Conservation (phyloP, 1,140 invertebrate genomes). For the Arctopsyche grandis region DNA sequence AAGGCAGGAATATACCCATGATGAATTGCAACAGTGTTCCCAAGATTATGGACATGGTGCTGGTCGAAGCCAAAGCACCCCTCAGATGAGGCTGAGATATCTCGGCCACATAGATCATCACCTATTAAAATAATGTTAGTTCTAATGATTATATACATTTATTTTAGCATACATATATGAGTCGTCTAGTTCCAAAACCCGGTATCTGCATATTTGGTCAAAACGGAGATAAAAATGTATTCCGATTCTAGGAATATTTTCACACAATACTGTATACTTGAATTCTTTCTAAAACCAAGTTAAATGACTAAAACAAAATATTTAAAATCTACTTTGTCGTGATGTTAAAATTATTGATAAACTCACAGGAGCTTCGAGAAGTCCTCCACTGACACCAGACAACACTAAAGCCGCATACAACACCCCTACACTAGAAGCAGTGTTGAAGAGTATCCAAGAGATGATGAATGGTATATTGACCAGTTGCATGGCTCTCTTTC, state of each 20-base stretch:
- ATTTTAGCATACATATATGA: too few relatives aligned
- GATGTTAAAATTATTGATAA: background rate
- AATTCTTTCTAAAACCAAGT: too few relatives aligned
- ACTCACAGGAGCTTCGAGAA: constrained; percentile 81
- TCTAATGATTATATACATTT: too few relatives aligned
- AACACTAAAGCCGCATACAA: constrained; percentile 75
- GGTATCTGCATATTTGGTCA: too few relatives aligned
- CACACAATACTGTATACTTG: too few relatives aligned
- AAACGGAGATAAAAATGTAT: too few relatives aligned
- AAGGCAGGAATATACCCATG: constrained; percentile 74
- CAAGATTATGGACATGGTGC: constrained; percentile 76
- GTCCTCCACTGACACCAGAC: constrained; percentile 77
- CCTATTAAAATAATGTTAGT: constrained; percentile 61
- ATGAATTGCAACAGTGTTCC: constrained; percentile 77
- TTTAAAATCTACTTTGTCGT: too few relatives aligned
- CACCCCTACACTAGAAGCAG: constrained; percentile 68
- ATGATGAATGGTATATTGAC: constrained; percentile 76
- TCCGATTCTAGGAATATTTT: too few relatives aligned
- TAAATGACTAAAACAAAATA: too few relatives aligned
- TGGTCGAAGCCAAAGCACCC: constrained; percentile 77
- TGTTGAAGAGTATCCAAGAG: constrained; percentile 78
- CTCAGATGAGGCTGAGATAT: constrained; percentile 80
- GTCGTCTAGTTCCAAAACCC: too few relatives aligned
- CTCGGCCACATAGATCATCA: constrained; percentile 83
- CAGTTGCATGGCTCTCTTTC: constrained; percentile 77